These are phyloP conservation scores for Drosophila rufa DNA, from an alignment of 1,140 invertebrate genomes.

Conservation along the genomic window DNA sequence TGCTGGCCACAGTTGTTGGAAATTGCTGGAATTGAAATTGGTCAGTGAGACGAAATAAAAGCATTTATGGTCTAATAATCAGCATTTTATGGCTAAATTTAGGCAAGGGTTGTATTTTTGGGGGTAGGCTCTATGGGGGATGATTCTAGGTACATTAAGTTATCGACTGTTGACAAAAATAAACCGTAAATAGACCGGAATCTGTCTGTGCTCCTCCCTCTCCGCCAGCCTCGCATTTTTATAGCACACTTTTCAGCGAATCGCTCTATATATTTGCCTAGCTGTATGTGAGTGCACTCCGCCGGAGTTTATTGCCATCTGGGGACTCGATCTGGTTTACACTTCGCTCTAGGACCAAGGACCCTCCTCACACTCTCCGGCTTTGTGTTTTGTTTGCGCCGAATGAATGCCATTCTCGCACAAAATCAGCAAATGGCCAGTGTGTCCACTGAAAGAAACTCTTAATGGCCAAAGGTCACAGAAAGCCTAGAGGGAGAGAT, in stretches of 20 bases:
- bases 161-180: constrained; percentile 73
- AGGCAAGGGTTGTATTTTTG: constrained; percentile 27
- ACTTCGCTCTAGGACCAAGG: not conserved
- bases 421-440: constrained; percentile 21
- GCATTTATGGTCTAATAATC: constrained; percentile 46
- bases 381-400: constrained; percentile 11
- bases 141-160: constrained; percentile 49
- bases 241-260: constrained; percentile 53
- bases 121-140: constrained; percentile 2
- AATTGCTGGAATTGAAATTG: constrained; percentile 27
- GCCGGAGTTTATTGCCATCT: constrained; percentile 39
- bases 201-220: constrained; percentile 10
- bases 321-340: constrained; percentile 31
- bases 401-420: constrained; percentile 29
- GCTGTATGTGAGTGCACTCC: constrained; percentile 8
- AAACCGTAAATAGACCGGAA: constrained; percentile 38
- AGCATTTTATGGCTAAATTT: constrained; percentile 58
- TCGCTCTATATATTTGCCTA: constrained; percentile 20
- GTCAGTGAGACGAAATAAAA: constrained; percentile 57
- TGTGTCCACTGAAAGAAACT: constrained; percentile 38
- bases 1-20: constrained; percentile 50
- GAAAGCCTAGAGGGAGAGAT: not conserved
- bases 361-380: not conserved
- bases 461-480: constrained; percentile 15
- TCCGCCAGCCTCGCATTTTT: constrained; percentile 35